Conservation (phyloP, 2,113 vertebrate species). For the Dicentrarchus labrax region DNA sequence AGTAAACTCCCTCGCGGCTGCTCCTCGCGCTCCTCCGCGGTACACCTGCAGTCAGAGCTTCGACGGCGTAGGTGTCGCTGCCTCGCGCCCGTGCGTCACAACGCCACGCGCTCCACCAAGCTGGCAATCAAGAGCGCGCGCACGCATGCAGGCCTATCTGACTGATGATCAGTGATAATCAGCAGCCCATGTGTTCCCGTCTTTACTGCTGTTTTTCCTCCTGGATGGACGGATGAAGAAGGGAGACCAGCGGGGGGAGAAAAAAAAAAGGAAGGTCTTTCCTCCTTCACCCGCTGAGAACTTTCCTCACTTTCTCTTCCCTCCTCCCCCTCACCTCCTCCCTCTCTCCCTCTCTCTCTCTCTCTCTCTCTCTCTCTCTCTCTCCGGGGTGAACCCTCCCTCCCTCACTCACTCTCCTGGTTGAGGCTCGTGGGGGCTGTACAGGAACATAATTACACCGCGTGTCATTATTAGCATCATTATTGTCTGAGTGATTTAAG, state of each 20-base stretch:
- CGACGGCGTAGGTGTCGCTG: background rate
- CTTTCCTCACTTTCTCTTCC: slow-evolving; percentile 68
- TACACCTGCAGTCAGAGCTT: slow-evolving; percentile 52
- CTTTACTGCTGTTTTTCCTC: background rate
- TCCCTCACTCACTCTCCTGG: slow-evolving; percentile 50
- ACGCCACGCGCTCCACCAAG: slow-evolving; percentile 19
- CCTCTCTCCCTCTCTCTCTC: background rate
- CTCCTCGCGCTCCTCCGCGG: slow-evolving; percentile 14
- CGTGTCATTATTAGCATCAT: slow-evolving; percentile 37
- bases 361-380: background rate
- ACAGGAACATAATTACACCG: slow-evolving; percentile 41
- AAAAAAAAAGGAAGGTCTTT: slow-evolving; percentile 30
- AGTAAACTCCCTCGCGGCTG: slow-evolving; percentile 22
- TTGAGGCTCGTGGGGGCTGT: slow-evolving; percentile 25
- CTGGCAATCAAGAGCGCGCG: slow-evolving; percentile 45
- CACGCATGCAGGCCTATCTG: background rate
- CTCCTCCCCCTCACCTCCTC: slow-evolving; percentile 25
- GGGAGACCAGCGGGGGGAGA: background rate
- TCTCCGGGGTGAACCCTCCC: slow-evolving; percentile 54
- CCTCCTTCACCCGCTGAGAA: slow-evolving; percentile 41
- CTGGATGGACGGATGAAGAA: slow-evolving; percentile 50
- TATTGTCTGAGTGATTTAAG: slow-evolving; percentile 56
- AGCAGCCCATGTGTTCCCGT: background rate
- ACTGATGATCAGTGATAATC: background rate
- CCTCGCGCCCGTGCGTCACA: slow-evolving; percentile 7